A percentile compares a stretch with the other conserved stretches of the same genome.
phyloP scores from a whole-genome alignment of 2,797 vertebrate genomes.

The Cyprinodon diabolis region DNA sequence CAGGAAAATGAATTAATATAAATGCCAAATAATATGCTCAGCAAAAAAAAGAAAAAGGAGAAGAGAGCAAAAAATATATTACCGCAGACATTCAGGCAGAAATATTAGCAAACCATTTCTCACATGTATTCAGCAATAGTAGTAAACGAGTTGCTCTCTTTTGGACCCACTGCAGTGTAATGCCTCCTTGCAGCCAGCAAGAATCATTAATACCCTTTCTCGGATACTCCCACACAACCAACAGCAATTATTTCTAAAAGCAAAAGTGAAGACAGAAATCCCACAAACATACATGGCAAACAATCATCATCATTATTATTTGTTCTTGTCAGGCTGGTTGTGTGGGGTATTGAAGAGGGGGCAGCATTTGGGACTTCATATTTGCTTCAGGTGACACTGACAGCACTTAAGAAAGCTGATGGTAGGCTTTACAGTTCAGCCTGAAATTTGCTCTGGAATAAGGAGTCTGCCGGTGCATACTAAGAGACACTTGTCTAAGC shows the following conservation, averaged over 20 bases:
- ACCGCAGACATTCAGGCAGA: conserved; percentile 49
- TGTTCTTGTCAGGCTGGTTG: conserved; percentile 57
- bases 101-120: conserved; percentile 12
- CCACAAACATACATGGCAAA: conserved; percentile 71
- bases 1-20: conserved; percentile 45
- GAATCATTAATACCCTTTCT: conserved; percentile 80
- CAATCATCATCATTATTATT: conserved; percentile 69
- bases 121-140: conserved; percentile 39
- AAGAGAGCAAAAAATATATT: conserved; percentile 55
- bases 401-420: conserved; percentile 74
- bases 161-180: conserved; percentile 48
- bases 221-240: conserved; percentile 76
- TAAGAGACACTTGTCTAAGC: conserved; percentile 6
- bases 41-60: conserved; percentile 12
- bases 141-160: conserved; percentile 62
- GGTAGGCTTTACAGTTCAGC: conserved; percentile 58
- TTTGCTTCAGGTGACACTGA: conserved; percentile 73
- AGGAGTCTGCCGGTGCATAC: conserved; percentile 17
- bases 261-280: conserved; percentile 72
- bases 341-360: conserved; percentile 57
- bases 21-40: conserved; percentile 44
- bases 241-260: conserved; percentile 85
- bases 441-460: conserved; percentile 53
- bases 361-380: conserved; percentile 70
- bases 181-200: conserved; percentile 68